Base-by-base conservation (phyloP, 2,888 invertebrate species). In the Pristionchus fissidentatus region DNA sequence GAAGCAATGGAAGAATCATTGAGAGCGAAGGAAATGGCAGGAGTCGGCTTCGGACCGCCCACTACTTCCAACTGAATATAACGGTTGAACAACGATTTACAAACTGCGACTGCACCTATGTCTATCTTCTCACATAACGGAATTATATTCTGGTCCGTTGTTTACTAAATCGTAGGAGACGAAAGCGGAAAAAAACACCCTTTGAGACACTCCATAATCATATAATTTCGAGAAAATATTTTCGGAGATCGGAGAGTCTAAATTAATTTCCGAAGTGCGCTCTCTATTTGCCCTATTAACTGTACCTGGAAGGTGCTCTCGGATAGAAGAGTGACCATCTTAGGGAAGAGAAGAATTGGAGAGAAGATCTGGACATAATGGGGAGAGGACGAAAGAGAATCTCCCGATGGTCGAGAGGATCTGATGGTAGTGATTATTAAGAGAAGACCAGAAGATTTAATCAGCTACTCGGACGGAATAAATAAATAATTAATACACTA, bases 31-130 rank as follows among this genome's bases (percentile, higher is more conserved):
- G 84, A 79, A n/a, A 90, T 83, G 19, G 88, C 86, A 0, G 87
- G 89, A 1, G 88, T 88, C 7, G 89, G 88, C 46, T 86, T 85
- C 19, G 90, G 90, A 32, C 90, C 90, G 35, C 90, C 90, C 43
- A 89, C 78, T 26, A 90, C 88, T 87, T 90, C 87, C 82, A 90
- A 80, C 84, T 89, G 84, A 66, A 75, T 2, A 32, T 38, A 15
- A n/a, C n/a, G n/a, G n/a, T n/a, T n/a, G n/a, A 49, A 19, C 49
- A 49, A 8, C 19, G 10, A 49, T 19, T 49, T 19, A 49, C 49
- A n/a, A n/a, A n/a, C n/a, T n/a, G n/a, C n/a, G 86, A 73, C 57
- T 66, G 26, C 10, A 79, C 22, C 38, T 22, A 22, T 1, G 13
- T 75, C 26, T 75, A 70, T 15, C 52, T 15, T 15, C 52, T 52